Evolutionary conservation across 2,113 vertebrate genomes (phyloP).

Genomic region (Piaya cayana): DNA sequence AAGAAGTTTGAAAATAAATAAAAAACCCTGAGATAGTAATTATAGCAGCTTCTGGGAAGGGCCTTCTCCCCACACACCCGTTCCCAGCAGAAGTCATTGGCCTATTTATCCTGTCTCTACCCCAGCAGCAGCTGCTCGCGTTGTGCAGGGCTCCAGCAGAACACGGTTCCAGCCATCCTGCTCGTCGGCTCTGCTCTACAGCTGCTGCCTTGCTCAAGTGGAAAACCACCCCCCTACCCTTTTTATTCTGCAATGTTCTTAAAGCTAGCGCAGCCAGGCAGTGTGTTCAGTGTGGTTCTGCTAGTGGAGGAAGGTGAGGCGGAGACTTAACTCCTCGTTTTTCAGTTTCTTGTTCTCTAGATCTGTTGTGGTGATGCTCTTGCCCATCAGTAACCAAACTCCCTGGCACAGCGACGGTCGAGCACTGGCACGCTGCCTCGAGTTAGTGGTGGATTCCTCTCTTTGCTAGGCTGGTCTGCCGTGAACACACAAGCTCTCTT

Average conservation of each 20-base stretch:
- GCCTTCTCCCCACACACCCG: neutral
- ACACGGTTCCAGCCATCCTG: neutral
- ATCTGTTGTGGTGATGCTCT: neutral
- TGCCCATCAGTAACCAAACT: neutral
- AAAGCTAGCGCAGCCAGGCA: neutral
- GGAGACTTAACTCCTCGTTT: neutral
- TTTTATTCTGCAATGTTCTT: neutral
- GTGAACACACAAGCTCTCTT: neutral
- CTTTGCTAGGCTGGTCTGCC: neutral
- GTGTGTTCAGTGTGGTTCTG: neutral
- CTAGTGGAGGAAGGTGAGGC: neutral
- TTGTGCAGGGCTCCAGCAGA: accelerated
- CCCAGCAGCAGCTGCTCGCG: neutral
- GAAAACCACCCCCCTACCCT: neutral
- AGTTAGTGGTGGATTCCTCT: neutral
- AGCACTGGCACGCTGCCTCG: neutral
- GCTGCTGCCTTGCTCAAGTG: neutral
- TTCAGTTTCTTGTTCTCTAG: neutral
- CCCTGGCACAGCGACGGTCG: neutral
- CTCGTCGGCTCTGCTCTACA: neutral
- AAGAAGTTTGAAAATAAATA: neutral
- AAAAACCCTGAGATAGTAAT: neutral
- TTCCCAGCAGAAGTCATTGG: neutral
- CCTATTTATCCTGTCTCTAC: neutral
- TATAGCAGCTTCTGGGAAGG: neutral